Conservation (phyloP, 1,140 invertebrate species). For the Amphibalanus amphitrite region DNA sequence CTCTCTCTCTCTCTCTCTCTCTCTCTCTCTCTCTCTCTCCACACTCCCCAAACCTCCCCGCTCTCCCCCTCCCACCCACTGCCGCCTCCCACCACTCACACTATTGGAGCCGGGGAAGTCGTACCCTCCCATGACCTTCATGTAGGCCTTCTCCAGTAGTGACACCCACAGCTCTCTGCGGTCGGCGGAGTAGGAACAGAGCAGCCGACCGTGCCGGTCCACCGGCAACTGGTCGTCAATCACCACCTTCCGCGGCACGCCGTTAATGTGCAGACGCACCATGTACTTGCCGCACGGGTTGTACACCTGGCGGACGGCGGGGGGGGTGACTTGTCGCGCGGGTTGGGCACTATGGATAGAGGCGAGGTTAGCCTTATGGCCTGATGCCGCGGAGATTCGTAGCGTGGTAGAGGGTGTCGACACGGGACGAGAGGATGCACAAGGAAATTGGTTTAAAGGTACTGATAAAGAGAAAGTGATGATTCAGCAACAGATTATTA, state of each 20-base stretch:
- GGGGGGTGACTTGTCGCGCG: too few relatives aligned
- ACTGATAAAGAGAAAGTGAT: too few relatives aligned
- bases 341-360: too few relatives aligned
- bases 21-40: too few relatives aligned
- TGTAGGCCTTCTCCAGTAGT: conserved; percentile 89
- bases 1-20: background rate
- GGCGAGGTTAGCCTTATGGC: too few relatives aligned
- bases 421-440: too few relatives aligned
- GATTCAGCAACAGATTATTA: too few relatives aligned
- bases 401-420: too few relatives aligned
- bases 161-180: conserved; percentile 91
- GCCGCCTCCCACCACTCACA: background rate
- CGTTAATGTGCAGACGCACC: conserved; percentile 88
- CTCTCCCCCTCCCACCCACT: background rate
- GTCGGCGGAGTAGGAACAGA: conserved; percentile 75
- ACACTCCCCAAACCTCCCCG: background rate
- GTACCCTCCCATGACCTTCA: conserved; percentile 96
- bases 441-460: too few relatives aligned
- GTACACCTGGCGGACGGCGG: conserved; percentile 38
- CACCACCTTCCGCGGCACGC: conserved; percentile 75
- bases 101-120: conserved; percentile 97
- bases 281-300: conserved; percentile 97
- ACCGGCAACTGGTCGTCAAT: conserved; percentile 87
- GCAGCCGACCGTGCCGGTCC: conserved; percentile 51
- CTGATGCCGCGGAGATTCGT: too few relatives aligned